These are phyloP conservation scores for Australoheros facetus DNA, from an alignment of 2,797 vertebrate species.

Conservation along the genomic window DNA sequence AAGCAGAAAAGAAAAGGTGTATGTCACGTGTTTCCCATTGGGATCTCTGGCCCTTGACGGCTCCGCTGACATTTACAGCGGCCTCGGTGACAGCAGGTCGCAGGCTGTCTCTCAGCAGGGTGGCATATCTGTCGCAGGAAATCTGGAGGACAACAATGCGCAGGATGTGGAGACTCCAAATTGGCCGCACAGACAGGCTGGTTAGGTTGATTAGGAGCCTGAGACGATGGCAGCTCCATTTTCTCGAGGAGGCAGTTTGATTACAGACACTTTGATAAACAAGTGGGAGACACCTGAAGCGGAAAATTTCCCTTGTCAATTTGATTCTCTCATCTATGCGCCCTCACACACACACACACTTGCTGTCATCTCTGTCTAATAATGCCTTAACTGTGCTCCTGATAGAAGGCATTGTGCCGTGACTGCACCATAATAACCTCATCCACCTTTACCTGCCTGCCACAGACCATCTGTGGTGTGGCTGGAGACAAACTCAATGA, in stretches of 20 bases:
- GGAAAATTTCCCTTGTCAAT: conserved; percentile 52
- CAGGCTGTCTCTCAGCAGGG: conserved; percentile 17
- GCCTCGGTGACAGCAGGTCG: conserved; percentile 19
- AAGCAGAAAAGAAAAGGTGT: not conserved
- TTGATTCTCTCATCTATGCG: conserved; percentile 28
- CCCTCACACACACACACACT: not conserved
- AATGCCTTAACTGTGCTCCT: conserved; percentile 19
- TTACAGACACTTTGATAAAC: conserved; percentile 56
- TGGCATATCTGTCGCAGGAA: not conserved
- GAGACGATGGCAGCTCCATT: conserved; percentile 22
- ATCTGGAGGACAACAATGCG: not conserved
- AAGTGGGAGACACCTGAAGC: conserved; percentile 45
- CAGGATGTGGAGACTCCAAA: not conserved
- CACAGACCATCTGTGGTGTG: conserved; percentile 1
- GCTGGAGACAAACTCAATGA: not conserved
- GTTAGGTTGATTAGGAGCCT: conserved; percentile 8
- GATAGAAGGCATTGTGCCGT: conserved; percentile 35
- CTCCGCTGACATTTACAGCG: conserved; percentile 46
- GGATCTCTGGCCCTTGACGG: not conserved
- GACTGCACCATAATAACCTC: conserved; percentile 36
- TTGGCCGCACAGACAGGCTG: not conserved
- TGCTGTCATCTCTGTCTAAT: conserved; percentile 25
- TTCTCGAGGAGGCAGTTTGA: conserved; percentile 33
- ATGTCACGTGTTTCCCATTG: not conserved
- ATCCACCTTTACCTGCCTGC: conserved; percentile 19